Conservation (phyloP, 2,888 invertebrate species). For the Vannuccia rotundouncinata region DNA sequence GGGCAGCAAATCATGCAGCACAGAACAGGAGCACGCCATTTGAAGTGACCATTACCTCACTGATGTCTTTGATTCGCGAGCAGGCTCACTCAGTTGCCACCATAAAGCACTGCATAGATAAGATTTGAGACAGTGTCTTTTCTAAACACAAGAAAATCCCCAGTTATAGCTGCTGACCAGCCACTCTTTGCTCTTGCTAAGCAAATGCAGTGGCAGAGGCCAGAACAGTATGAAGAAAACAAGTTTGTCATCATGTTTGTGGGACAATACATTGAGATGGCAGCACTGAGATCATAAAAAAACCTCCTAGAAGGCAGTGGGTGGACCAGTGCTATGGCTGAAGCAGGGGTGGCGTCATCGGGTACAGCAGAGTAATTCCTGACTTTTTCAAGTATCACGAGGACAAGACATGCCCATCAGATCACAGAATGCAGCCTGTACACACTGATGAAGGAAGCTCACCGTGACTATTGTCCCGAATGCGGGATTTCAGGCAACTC, state of each 20-base stretch:
- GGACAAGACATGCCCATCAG: slow-evolving; percentile 42
- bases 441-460: slow-evolving; percentile 40
- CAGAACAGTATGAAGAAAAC: background rate
- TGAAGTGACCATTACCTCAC: too few relatives aligned
- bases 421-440: slow-evolving; percentile 42
- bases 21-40: background rate
- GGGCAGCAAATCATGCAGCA: background rate
- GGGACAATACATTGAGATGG: background rate
- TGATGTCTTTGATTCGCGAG: background rate
- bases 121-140: too few relatives aligned
- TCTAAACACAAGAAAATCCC: background rate
- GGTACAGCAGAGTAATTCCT: slow-evolving; percentile 43
- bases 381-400: slow-evolving; percentile 40
- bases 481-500: background rate
- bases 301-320: background rate
- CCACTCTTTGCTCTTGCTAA: background rate
- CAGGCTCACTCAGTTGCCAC: slow-evolving; percentile 14
- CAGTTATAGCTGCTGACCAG: background rate
- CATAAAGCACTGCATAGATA: too few relatives aligned
- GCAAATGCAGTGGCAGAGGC: background rate
- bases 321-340: slow-evolving; percentile 41
- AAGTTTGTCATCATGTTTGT: background rate
- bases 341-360: slow-evolving; percentile 39
- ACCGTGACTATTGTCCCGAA: too few relatives aligned
- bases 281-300: background rate